phyloP scores from a whole-genome alignment of 2,888 invertebrate species.

The Cryptocheilus praepositus region DNA sequence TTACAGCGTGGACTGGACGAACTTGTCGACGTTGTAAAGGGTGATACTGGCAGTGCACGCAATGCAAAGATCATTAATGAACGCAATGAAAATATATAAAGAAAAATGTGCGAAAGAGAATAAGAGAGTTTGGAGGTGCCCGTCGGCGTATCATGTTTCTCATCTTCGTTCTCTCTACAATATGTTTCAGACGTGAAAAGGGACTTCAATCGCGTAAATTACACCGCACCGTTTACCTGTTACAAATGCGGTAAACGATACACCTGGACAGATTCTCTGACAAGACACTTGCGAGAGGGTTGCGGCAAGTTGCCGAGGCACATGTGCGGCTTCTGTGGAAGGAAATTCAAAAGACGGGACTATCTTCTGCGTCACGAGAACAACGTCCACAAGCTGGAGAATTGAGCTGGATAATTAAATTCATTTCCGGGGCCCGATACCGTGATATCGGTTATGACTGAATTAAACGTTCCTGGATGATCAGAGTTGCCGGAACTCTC shows the following conservation, averaged over 20 bases:
- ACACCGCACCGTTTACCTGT: conserved; percentile 60
- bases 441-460: conserved; percentile 8
- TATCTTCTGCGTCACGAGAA: conserved; percentile 61
- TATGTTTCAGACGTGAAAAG: conserved; percentile 58
- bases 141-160: too few species aligned
- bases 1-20: too few species aligned
- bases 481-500: not conserved
- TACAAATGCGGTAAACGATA: conserved; percentile 67
- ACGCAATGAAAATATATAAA: too few species aligned
- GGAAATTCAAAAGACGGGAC: conserved; percentile 68
- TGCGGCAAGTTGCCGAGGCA: conserved; percentile 59
- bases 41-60: too few species aligned
- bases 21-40: too few species aligned
- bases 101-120: too few species aligned
- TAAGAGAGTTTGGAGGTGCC: too few species aligned
- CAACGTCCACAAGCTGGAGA: conserved; percentile 47
- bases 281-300: conserved; percentile 64
- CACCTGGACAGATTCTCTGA: conserved; percentile 67
- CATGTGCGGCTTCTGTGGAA: conserved; percentile 63
- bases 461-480: conserved; percentile 3
- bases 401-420: conserved; percentile 4
- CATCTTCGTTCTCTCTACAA: conserved; percentile 28
- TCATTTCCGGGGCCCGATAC: not conserved
- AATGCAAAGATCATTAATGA: too few species aligned
- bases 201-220: conserved; percentile 55